These are phyloP conservation scores for Origma solitaria DNA, from an alignment of 2,113 vertebrate genomes.

Conservation along the genomic window DNA sequence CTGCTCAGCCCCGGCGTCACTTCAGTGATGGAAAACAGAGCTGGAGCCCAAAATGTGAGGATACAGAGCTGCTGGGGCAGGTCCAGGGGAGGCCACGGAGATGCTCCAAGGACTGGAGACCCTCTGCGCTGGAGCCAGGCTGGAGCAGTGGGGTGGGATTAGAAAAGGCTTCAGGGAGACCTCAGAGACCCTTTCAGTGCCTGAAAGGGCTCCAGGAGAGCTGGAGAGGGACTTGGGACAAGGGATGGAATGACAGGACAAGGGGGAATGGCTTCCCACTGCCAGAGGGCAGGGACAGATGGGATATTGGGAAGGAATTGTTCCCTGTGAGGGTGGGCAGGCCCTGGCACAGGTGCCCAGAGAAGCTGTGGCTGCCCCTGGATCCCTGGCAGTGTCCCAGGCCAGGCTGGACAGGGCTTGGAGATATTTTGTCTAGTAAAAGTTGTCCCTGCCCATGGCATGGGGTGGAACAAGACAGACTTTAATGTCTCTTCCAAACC, in stretches of 20 bases:
- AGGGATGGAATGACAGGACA: background rate
- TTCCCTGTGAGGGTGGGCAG: rapidly evolving
- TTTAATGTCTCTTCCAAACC: background rate
- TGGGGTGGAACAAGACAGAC: rapidly evolving
- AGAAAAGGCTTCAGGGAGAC: background rate
- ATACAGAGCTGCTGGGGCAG: rapidly evolving
- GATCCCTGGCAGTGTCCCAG: background rate
- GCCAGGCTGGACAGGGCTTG: rapidly evolving
- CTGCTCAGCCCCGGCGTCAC: rapidly evolving
- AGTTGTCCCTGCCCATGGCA: background rate
- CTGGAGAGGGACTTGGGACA: background rate
- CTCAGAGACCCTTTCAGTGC: rapidly evolving
- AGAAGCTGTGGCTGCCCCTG: background rate
- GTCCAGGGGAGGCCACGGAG: rapidly evolving
- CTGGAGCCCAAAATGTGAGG: background rate
- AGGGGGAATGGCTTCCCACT: background rate
- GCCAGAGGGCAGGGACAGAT: background rate
- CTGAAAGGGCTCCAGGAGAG: background rate
- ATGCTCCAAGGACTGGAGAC: background rate
- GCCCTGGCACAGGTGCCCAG: background rate
- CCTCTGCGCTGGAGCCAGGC: background rate
- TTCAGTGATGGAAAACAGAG: background rate
- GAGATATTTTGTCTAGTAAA: rapidly evolving
- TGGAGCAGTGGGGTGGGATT: background rate
- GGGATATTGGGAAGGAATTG: background rate